Percentiles rank a stretch among this genome's conserved stretches.
phyloP scores from a whole-genome alignment of 2,797 vertebrate genomes.

The Platalea minor region DNA sequence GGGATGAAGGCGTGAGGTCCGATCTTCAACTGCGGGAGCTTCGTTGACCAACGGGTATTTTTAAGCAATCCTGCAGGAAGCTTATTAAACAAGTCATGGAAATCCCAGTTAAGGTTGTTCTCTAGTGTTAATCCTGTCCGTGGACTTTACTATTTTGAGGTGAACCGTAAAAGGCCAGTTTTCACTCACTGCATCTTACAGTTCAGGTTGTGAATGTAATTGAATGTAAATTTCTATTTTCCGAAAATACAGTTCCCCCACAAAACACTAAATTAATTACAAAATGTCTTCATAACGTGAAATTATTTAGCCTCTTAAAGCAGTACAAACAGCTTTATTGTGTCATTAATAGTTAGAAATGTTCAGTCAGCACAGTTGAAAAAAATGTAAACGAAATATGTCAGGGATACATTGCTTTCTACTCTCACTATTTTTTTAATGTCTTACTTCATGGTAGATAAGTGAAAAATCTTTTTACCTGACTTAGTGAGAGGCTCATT shows the following conservation, averaged over 20 bases:
- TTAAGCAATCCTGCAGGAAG: background rate
- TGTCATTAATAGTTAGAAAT: constrained; percentile 37
- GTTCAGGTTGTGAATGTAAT: background rate
- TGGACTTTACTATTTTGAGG: background rate
- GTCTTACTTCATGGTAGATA: constrained; percentile 58
- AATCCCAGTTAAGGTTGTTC: background rate
- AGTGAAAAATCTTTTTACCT: constrained; percentile 60
- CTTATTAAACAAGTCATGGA: background rate
- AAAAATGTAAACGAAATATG: constrained; percentile 48
- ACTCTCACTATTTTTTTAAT: constrained; percentile 31
- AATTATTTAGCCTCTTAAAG: constrained; percentile 37
- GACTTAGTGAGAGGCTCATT: constrained; percentile 61
- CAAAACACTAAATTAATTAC: constrained; percentile 12
- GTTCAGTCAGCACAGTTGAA: constrained; percentile 47
- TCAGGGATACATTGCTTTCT: constrained; percentile 32
- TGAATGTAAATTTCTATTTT: background rate
- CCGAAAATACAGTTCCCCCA: background rate
- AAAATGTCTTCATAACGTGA: background rate
- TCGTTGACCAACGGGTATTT: background rate
- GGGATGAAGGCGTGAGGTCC: background rate
- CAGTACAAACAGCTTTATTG: constrained; percentile 20
- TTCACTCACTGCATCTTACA: background rate
- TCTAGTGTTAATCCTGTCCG: background rate
- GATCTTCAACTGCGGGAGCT: background rate
- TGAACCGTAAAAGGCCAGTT: background rate